Base-by-base conservation (phyloP, 2,113 vertebrate species). In the Calyptomena viridis region DNA sequence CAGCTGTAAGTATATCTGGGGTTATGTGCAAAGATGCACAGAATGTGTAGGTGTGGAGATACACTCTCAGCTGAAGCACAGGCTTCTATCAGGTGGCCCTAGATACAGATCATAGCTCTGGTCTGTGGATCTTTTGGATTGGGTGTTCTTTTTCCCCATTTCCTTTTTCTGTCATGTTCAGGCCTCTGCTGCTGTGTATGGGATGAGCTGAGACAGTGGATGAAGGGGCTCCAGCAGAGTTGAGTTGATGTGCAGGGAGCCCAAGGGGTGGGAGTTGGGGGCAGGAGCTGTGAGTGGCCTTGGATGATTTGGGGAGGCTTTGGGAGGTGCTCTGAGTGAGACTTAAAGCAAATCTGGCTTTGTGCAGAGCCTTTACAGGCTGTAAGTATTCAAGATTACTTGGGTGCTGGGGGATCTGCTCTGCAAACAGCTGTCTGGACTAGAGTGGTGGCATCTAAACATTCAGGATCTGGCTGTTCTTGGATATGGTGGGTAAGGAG, bases 71-170 rank as follows among this genome's bases (percentile, higher is more conserved):
- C 49, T 30, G 39, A 63, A 46, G 67, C 35, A 50, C 25, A 11
- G 44, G 11, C 25, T 3, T 63, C 30, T 30, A 5, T 50, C 60
- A 25, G 69, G 17, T 35, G 3, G 28, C 44, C 37, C 23, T 16
- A 3, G 14, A 5, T 24, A 16, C 19, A 22, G 44, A 14, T 23
- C 21, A 1, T 8, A 56, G 13, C 24, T 67, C 46, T 42, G 31
- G 8, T 13, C 46, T 58, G 12, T 16, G 33, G 23, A 11, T 42
- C n/a, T 77, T 44, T 8, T n/a, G 40, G 71, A 22, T 27, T 0
- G 1, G 27, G 25, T 8, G 2, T 7, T 2, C 2, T 11, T 69
- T 14, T 17, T 12, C 8, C 28, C 7, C 9, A 1, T 13, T 68
- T 58, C 11, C 15, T 37, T 69, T 42, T 3, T 1, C 39, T 80